Evolutionary conservation across 1,140 invertebrate species (phyloP), one percentile per base, ranked within the genome.

Genomic region (Zelostemma sp.): DNA sequence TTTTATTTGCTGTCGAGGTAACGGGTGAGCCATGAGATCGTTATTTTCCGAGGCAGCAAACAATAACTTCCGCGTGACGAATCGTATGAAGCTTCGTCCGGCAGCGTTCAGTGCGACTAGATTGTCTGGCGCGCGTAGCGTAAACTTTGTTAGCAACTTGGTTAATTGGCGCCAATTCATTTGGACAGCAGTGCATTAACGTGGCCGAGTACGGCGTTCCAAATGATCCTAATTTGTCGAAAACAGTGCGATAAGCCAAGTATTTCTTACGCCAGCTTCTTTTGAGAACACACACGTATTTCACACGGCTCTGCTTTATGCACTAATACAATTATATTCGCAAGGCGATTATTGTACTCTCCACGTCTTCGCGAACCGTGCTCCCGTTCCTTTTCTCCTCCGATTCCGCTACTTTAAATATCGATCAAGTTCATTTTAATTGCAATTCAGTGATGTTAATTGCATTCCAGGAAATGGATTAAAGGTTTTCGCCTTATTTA

Each of bases 141-240:
- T 15, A 62, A 62, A 68, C 65, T 66, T 70, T 70, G 57, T 74
- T 66, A 58, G 25, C 16, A 68, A 72, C 57, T 72, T 65, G 49
- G 61, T 61, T 65, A 74, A 74, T 76, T 74, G 64, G 63, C 49
- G 54, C 51, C 48, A 57, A 72, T 70, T 65, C 33, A 57, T 47
- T 60, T 57, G 65, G 68, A 73, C 71, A 64, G 67, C 50, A 53
- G 68, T 73, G 73, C 65, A 75, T 72, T 68, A 65, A 59, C 47
- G 38, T 72, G 33, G 18, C 45, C 45, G 33, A 56, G 16, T 21
- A 59, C 57, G 55, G 66, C 40, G 64, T 74, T 71, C 59, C 55
- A 77, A 80, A 80, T 78, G 72, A 74, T 74, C 70, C 65, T 73
- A 73, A 78, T 80, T 80, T 80, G 76, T 78, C 72, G 73, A 71